These are phyloP conservation scores for Lacerta bilineata DNA, from an alignment of 2,797 vertebrate genomes.

Conservation along the genomic window DNA sequence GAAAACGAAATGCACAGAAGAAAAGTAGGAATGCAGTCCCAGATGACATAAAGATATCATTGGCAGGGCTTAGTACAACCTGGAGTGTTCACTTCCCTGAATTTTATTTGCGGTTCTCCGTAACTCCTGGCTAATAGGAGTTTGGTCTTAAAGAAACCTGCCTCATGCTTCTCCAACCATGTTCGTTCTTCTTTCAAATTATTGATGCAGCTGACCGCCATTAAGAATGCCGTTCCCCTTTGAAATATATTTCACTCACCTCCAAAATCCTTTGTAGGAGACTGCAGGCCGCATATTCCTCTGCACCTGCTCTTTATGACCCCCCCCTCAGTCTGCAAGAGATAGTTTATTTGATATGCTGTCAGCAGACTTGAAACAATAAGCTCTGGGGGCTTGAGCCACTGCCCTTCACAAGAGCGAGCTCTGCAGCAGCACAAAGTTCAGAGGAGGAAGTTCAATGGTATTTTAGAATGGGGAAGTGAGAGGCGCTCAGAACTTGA, in stretches of 20 bases:
- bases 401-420: background rate
- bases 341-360: background rate
- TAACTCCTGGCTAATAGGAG: background rate
- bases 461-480: background rate
- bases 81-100: background rate
- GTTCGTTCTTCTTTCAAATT: background rate
- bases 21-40: background rate
- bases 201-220: background rate
- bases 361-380: constrained; percentile 6
- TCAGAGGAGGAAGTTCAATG: background rate
- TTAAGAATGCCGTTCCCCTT: too few species aligned
- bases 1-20: background rate
- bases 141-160: background rate
- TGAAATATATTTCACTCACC: background rate
- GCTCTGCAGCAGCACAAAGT: background rate
- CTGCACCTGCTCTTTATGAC: background rate
- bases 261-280: background rate
- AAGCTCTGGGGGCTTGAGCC: background rate
- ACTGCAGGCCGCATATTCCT: fast-evolving
- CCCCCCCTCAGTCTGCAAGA: background rate
- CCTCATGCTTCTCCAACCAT: background rate
- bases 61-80: background rate
- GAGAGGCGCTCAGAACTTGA: background rate
- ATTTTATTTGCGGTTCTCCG: background rate
- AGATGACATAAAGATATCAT: background rate